These are phyloP conservation scores for Steatornis caripensis DNA, from an alignment of 2,113 vertebrate genomes.

Conservation along the genomic window DNA sequence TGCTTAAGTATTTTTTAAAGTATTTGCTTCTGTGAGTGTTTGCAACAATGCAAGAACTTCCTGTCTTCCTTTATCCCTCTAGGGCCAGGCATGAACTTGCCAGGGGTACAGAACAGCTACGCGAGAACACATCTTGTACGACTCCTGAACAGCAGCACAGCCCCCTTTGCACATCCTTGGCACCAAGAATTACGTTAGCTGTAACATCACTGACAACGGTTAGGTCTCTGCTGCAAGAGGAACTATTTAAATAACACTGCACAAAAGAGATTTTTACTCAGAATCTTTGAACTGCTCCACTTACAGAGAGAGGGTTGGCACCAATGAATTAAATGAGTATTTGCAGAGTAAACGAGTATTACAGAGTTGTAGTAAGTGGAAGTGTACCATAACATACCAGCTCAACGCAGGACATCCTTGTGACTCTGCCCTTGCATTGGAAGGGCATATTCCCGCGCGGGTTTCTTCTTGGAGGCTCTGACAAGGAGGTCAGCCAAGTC, in stretches of 20 bases:
- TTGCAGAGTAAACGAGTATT: too few relatives aligned
- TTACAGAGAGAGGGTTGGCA: not conserved
- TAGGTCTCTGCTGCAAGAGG: not conserved
- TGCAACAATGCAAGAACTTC: not conserved
- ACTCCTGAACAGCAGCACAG: not conserved
- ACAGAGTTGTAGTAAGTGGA: not conserved
- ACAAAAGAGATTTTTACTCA: not conserved
- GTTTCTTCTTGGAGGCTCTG: not conserved
- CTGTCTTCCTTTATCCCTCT: not conserved
- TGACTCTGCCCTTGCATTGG: not conserved
- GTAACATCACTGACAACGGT: not conserved
- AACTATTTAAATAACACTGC: not conserved
- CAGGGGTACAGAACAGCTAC: not conserved
- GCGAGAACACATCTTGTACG: not conserved
- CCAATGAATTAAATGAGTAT: not conserved
- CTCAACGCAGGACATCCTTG: not conserved
- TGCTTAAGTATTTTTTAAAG: not conserved
- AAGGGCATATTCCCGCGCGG: not conserved
- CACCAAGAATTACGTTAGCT: not conserved
- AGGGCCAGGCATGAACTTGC: not conserved
- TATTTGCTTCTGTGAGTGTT: not conserved
- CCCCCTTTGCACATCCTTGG: not conserved
- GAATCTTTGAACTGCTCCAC: not conserved
- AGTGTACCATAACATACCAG: not conserved
- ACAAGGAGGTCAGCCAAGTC: conserved; percentile 11